A percentile compares a stretch with the other conserved stretches of the same genome.
Conservation (phyloP, 2,888 invertebrate genomes). For the Erebia epiphron region DNA sequence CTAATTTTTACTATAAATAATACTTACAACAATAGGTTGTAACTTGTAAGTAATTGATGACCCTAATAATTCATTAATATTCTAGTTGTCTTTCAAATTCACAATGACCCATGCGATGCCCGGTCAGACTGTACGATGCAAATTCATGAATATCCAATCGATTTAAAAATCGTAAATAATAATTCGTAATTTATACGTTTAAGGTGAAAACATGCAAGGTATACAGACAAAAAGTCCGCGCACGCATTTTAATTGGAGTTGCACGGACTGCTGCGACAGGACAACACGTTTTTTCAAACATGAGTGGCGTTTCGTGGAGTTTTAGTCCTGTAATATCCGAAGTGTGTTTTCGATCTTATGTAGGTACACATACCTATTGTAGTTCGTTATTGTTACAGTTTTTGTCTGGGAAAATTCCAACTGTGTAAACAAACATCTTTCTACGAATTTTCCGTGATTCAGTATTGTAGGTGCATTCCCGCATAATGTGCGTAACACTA, state of each 20-base stretch:
- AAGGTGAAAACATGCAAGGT: too few relatives aligned
- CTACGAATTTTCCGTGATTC: constrained; percentile 1
- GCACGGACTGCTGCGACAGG: too few relatives aligned
- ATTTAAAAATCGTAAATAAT: neutral
- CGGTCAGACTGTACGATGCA: neutral
- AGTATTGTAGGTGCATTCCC: constrained; percentile 4
- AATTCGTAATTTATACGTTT: neutral
- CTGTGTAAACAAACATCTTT: constrained; percentile 5
- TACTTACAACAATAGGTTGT: too few relatives aligned
- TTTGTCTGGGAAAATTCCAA: neutral
- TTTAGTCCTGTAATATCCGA: too few relatives aligned
- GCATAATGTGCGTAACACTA: neutral
- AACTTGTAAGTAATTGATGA: neutral
- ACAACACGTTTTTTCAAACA: too few relatives aligned
- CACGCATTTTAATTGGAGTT: too few relatives aligned
- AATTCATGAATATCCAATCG: neutral
- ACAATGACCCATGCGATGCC: neutral
- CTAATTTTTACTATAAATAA: too few relatives aligned
- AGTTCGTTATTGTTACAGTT: neutral
- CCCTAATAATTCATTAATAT: constrained; percentile 11
- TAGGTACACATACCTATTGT: too few relatives aligned
- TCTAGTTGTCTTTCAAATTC: constrained; percentile 13
- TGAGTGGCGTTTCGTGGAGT: too few relatives aligned
- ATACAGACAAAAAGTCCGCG: too few relatives aligned
- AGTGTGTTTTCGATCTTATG: too few relatives aligned